Conservation (phyloP, 2,888 invertebrate species). For the Agonopterix subpropinquella region DNA sequence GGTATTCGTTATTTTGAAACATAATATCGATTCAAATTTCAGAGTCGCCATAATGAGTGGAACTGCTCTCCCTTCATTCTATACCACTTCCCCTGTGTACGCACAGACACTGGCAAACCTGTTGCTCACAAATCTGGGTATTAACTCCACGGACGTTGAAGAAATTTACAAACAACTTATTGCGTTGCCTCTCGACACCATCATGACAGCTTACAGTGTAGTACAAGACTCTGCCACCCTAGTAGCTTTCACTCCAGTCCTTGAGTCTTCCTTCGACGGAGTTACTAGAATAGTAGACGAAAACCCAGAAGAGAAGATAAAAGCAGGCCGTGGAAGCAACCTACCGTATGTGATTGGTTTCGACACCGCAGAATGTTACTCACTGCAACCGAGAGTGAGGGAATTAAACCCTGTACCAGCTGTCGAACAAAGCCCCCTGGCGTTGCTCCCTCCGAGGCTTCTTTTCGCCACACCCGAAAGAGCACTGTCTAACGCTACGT, state of each 20-base stretch:
- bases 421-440: conserved; percentile 6
- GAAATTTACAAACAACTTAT: conserved; percentile 38
- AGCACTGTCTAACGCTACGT: neutral
- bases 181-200: conserved; percentile 35
- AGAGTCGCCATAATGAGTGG: conserved; percentile 57
- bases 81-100: conserved; percentile 37
- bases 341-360: conserved; percentile 52
- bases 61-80: conserved; percentile 37
- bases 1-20: neutral
- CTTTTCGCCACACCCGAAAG: conserved; percentile 50
- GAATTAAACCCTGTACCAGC: conserved; percentile 11
- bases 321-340: conserved; percentile 37
- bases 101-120: conserved; percentile 30
- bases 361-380: conserved; percentile 48
- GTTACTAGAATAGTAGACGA: conserved; percentile 46
- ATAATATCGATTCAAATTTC: conserved; percentile 22
- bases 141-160: conserved; percentile 39
- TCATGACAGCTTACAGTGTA: conserved; percentile 35
- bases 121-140: conserved; percentile 57
- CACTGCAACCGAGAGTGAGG: conserved; percentile 39
- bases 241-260: conserved; percentile 45
- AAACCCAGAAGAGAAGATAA: conserved; percentile 46
- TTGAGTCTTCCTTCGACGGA: conserved; percentile 41
- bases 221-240: conserved; percentile 40
- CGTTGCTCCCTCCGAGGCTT: conserved; percentile 1